phyloP scores from a whole-genome alignment of 2,797 vertebrate species.

The Scleropages formosus region DNA sequence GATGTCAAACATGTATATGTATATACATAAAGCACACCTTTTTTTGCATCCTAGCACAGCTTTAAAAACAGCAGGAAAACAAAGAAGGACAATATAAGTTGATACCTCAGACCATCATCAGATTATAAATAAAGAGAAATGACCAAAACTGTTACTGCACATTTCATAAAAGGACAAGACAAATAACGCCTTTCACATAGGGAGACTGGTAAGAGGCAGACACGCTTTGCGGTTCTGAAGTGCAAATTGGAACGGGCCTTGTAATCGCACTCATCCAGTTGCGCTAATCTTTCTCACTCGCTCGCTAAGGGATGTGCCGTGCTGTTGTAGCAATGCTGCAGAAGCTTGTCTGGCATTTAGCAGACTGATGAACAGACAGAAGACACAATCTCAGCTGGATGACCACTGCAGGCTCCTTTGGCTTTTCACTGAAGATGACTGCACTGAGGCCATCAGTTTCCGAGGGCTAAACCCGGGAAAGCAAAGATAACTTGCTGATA shows the following conservation, averaged over 20 bases:
- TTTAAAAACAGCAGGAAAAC: no score
- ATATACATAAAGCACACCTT: no score
- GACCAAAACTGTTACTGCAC: slow-evolving; percentile 2
- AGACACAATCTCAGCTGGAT: neutral
- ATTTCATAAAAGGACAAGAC: slow-evolving; percentile 7
- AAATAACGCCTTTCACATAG: neutral
- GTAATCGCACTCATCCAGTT: neutral
- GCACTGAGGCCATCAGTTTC: neutral
- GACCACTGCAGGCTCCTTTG: neutral
- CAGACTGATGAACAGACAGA: neutral
- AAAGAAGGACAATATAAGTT: neutral
- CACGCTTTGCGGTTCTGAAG: neutral
- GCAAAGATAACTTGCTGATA: no score
- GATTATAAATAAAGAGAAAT: neutral
- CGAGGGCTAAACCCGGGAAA: neutral
- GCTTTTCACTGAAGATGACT: neutral
- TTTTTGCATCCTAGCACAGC: neutral
- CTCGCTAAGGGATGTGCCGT: no score
- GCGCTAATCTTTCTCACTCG: no score
- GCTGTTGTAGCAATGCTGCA: no score
- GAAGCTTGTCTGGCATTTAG: no score
- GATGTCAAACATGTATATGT: no score
- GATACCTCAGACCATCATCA: neutral
- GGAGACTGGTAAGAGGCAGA: no score
- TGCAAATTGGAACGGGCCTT: neutral